Percentiles rank a stretch among this genome's conserved stretches.
phyloP scores from a whole-genome alignment of 2,888 invertebrate genomes.

The Phragmatobia fuliginosa region DNA sequence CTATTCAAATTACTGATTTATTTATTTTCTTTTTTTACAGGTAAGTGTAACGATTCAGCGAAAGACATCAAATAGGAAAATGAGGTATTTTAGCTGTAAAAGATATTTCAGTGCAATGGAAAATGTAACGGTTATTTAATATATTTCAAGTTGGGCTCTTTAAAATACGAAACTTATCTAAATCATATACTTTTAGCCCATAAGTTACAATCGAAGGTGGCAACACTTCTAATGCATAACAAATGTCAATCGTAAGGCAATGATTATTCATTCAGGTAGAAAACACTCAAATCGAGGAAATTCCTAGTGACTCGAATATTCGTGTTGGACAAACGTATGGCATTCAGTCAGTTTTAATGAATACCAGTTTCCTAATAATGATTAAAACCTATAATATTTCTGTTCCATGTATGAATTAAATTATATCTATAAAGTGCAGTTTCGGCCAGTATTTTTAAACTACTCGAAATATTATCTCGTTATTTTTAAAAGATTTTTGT shows the following conservation, averaged over 20 bases:
- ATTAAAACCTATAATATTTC: too few relatives aligned
- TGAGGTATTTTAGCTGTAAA: background rate
- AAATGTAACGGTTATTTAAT: background rate
- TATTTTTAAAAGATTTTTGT: too few relatives aligned
- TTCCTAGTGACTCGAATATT: background rate
- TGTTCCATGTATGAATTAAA: too few relatives aligned
- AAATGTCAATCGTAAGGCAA: background rate
- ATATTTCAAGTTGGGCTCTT: too few relatives aligned
- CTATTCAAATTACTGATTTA: constrained; percentile 7
- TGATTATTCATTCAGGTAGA: background rate
- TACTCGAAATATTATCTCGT: too few relatives aligned
- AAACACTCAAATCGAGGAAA: background rate
- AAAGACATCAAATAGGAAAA: background rate
- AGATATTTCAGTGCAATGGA: background rate
- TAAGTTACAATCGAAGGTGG: background rate
- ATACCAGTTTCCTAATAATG: too few relatives aligned
- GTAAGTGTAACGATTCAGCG: constrained; percentile 34
- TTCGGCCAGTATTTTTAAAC: too few relatives aligned
- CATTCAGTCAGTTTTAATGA: too few relatives aligned
- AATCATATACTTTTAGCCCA: too few relatives aligned
- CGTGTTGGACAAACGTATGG: background rate
- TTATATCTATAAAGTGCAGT: too few relatives aligned
- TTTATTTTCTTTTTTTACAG: constrained; percentile 34
- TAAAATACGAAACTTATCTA: too few relatives aligned
- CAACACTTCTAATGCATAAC: background rate